Conservation (phyloP, 2,888 invertebrate genomes). For the Lithophane ornitopus region DNA sequence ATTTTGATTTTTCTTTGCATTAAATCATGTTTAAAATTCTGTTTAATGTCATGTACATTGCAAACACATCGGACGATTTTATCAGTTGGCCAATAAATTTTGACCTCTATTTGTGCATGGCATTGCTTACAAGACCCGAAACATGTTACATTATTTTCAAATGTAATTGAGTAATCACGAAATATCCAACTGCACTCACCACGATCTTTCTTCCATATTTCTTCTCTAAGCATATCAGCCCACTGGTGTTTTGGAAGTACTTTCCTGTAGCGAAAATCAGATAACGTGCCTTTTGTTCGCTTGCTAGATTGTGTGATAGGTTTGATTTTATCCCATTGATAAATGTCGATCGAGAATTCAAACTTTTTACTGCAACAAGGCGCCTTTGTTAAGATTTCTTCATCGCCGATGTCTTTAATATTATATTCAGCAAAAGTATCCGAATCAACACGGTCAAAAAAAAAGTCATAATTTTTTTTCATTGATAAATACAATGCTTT, state of each 20-base stretch:
- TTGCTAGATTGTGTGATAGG: neutral
- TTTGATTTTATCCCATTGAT: neutral
- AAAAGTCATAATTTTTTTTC: too few species aligned
- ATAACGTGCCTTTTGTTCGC: neutral
- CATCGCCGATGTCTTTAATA: constrained; percentile 9
- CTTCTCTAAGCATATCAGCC: constrained; percentile 35
- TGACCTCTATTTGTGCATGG: constrained; percentile 21
- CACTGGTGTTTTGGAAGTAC: constrained; percentile 37
- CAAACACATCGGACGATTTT: neutral
- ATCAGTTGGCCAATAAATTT: constrained; percentile 13
- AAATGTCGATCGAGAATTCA: constrained; percentile 7
- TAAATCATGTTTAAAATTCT: constrained; percentile 2
- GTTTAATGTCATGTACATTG: too few species aligned
- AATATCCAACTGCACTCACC: constrained; percentile 33
- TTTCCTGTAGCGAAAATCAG: too few species aligned
- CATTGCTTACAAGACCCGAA: constrained; percentile 32
- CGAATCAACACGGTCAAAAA: too few species aligned
- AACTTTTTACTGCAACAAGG: constrained; percentile 6
- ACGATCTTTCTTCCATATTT: constrained; percentile 32
- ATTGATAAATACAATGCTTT: too few species aligned
- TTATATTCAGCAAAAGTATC: neutral
- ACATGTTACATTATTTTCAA: constrained; percentile 12
- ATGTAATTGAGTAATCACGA: constrained; percentile 35
- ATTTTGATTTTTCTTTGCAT: constrained; percentile 1
- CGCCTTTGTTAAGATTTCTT: constrained; percentile 5